These are phyloP conservation scores for Athalia cordata DNA, from an alignment of 2,888 invertebrate species.

Conservation along the genomic window DNA sequence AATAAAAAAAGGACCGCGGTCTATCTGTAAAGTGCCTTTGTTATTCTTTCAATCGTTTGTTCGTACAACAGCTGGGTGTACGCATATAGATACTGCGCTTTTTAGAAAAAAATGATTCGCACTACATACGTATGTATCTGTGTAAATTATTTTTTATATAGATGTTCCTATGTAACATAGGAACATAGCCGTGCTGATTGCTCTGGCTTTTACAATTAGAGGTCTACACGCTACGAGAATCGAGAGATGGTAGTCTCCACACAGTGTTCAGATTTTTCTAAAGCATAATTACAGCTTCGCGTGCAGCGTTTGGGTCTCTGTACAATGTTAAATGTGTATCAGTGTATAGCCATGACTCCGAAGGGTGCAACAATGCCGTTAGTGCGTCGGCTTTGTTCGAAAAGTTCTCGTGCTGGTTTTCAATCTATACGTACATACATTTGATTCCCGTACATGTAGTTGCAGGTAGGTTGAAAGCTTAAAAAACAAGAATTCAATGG, in stretches of 20 bases:
- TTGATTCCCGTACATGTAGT: neutral
- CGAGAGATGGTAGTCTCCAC: slow-evolving; percentile 17
- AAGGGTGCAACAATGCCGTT: slow-evolving; percentile 18
- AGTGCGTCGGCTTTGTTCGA: neutral
- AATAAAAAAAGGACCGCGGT: no score
- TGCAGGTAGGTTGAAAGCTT: slow-evolving; percentile 11
- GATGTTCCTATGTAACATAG: neutral
- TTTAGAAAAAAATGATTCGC: no score
- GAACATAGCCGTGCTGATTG: slow-evolving; percentile 23
- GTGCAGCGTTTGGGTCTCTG: neutral
- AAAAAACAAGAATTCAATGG: neutral
- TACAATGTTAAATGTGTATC: no score
- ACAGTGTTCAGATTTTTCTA: slow-evolving; percentile 27
- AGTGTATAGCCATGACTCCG: neutral
- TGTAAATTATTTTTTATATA: no score
- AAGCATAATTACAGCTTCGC: slow-evolving; percentile 33
- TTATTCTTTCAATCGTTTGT: no score
- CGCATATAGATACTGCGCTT: no score
- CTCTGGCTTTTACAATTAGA: slow-evolving; percentile 32
- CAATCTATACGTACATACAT: neutral
- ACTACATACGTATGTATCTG: no score
- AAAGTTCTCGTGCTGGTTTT: neutral
- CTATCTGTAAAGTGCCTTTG: no score
- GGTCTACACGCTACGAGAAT: slow-evolving; percentile 32
- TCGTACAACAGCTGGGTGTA: no score